phyloP scores from a whole-genome alignment of 64 coral and sea anemone genomes.

The Stylophora pistillata region DNA sequence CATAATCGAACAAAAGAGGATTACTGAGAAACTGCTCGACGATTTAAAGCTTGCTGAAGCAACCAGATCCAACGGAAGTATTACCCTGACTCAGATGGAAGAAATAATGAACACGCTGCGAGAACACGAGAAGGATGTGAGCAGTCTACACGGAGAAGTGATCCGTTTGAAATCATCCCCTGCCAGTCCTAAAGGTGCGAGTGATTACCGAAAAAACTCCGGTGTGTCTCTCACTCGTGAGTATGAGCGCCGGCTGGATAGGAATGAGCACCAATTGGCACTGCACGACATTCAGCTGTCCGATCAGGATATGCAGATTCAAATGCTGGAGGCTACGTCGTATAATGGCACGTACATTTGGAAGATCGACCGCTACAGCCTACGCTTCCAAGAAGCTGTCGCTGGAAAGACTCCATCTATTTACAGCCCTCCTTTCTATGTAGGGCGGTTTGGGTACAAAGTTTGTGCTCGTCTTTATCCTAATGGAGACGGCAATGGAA shows the following conservation, averaged over 20 bases:
- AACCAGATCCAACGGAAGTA: neutral
- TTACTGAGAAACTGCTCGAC: neutral
- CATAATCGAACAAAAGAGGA: neutral
- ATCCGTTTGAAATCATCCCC: neutral
- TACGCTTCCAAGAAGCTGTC: slow-evolving; percentile 52
- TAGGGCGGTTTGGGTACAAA: slow-evolving; percentile 77
- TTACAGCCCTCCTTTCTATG: slow-evolving; percentile 76
- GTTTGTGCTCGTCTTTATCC: slow-evolving; percentile 72
- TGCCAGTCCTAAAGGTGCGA: neutral
- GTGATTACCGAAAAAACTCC: neutral
- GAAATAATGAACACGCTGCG: slow-evolving; percentile 4
- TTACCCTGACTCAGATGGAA: slow-evolving; percentile 2
- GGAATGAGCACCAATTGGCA: slow-evolving; percentile 62
- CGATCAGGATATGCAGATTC: slow-evolving; percentile 64
- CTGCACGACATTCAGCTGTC: slow-evolving; percentile 72
- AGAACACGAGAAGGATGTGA: neutral
- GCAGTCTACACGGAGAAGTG: slow-evolving; percentile 2
- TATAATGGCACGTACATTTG: slow-evolving; percentile 66
- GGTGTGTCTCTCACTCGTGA: neutral
- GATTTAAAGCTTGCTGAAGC: neutral
- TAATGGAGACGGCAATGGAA: slow-evolving; percentile 82
- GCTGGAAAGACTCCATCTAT: slow-evolving; percentile 55
- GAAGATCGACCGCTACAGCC: slow-evolving; percentile 71
- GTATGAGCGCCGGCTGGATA: slow-evolving; percentile 43
- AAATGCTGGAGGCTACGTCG: slow-evolving; percentile 73